Conservation (phyloP, 2,113 vertebrate genomes). For the Paramisgurnus dabryanus region DNA sequence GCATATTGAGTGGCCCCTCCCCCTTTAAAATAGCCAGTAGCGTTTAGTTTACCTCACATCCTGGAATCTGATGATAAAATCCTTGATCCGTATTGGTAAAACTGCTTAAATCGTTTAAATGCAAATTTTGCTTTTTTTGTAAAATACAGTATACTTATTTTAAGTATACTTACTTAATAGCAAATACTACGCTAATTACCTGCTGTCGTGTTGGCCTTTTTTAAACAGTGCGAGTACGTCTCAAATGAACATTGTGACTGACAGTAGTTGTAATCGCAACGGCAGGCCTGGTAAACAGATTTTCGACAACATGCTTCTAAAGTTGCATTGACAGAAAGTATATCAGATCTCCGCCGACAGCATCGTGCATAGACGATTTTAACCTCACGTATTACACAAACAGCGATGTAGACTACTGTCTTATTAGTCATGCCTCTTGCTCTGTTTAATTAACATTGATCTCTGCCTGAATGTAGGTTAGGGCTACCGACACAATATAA, state of each 20-base stretch:
- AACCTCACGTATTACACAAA: slow-evolving; percentile 38
- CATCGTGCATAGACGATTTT: background rate
- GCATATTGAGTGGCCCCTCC: too few species aligned
- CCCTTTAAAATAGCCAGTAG: too few species aligned
- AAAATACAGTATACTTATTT: too few species aligned
- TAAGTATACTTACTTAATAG: too few species aligned
- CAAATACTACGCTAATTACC: background rate
- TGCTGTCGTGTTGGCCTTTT: background rate
- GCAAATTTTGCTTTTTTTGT: too few species aligned
- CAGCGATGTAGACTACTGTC: slow-evolving; percentile 54
- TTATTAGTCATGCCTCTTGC: slow-evolving; percentile 71
- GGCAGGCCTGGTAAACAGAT: slow-evolving; percentile 5
- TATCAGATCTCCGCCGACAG: slow-evolving; percentile 8
- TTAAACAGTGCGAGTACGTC: background rate
- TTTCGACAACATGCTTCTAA: background rate
- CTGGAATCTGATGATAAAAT: too few species aligned
- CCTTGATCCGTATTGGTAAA: too few species aligned
- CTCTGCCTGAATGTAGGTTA: slow-evolving; percentile 56
- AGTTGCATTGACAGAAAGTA: background rate
- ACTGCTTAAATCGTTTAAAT: too few species aligned
- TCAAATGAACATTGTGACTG: background rate
- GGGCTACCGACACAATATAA: slow-evolving; percentile 48
- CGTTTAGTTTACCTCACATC: too few species aligned
- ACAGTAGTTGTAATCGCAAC: background rate
- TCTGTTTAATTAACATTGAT: slow-evolving; percentile 73